These are phyloP conservation scores for Drosophila kanekoi DNA, from an alignment of 2,888 invertebrate genomes.

Conservation along the genomic window DNA sequence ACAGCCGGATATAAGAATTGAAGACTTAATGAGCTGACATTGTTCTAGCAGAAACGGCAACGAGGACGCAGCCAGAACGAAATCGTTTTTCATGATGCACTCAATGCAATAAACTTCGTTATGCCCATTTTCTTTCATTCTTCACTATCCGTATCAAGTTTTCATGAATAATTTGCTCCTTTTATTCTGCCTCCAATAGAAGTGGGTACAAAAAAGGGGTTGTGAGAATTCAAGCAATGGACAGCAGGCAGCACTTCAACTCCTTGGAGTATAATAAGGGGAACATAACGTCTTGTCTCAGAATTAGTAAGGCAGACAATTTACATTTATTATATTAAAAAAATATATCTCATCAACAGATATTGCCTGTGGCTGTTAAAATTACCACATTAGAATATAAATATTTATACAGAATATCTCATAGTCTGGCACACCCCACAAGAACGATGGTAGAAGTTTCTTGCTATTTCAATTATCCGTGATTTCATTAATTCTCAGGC, in stretches of 20 bases:
- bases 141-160: neutral
- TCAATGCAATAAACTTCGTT: constrained; percentile 5
- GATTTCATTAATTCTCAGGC: constrained; percentile 21
- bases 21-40: neutral
- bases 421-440: neutral
- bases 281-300: too few relatives aligned
- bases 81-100: neutral
- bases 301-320: too few relatives aligned
- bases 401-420: neutral
- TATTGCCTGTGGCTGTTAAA: too few relatives aligned
- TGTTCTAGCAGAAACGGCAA: neutral
- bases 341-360: too few relatives aligned
- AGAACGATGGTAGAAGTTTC: too few relatives aligned
- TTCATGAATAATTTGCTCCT: neutral
- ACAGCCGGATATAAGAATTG: neutral
- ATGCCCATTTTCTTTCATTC: neutral
- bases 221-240: too few relatives aligned
- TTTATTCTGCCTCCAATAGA: too few relatives aligned
- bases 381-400: neutral
- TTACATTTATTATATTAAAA: too few relatives aligned
- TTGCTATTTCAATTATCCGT: neutral
- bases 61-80: neutral
- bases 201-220: too few relatives aligned
- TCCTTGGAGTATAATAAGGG: too few relatives aligned
- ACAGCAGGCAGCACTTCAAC: too few relatives aligned